Percentiles rank a stretch among this genome's conserved stretches.
phyloP scores from a whole-genome alignment of 2,888 invertebrate species.

The Acronicta alni region DNA sequence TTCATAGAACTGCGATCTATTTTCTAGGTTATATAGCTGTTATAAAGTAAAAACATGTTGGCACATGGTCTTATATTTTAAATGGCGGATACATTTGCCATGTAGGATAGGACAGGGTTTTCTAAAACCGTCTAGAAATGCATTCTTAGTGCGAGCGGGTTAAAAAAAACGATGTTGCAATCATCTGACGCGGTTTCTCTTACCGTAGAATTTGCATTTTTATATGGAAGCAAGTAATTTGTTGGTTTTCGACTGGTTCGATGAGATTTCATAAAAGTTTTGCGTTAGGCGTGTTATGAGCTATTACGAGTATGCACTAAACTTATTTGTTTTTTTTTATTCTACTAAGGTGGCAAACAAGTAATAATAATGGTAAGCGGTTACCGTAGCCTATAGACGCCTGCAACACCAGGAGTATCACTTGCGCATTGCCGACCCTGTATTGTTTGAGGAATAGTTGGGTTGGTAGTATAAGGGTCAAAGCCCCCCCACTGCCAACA shows the following conservation, averaged over 20 bases:
- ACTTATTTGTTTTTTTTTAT: too few species aligned
- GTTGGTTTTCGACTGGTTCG: constrained; percentile 46
- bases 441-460: too few species aligned
- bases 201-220: constrained; percentile 49
- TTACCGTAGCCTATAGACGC: too few species aligned
- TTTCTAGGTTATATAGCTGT: constrained; percentile 83
- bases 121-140: constrained; percentile 79
- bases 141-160: constrained; percentile 54
- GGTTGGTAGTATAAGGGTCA: too few species aligned
- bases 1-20: constrained; percentile 78
- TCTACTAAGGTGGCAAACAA: too few species aligned
- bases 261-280: constrained; percentile 51
- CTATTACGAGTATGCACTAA: constrained; percentile 20
- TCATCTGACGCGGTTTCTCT: constrained; percentile 50
- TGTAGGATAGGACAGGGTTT: constrained; percentile 75
- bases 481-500: too few species aligned
- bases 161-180: constrained; percentile 59
- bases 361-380: too few species aligned
- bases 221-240: constrained; percentile 52
- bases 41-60: constrained; percentile 78
- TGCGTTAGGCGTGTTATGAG: constrained; percentile 14
- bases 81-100: constrained; percentile 80
- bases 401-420: too few species aligned
- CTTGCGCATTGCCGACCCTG: too few species aligned
- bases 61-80: constrained; percentile 75